A percentile compares a stretch with the other conserved stretches of the same genome.
phyloP scores from a whole-genome alignment of 1,140 invertebrate species.

The Lerema accius region DNA sequence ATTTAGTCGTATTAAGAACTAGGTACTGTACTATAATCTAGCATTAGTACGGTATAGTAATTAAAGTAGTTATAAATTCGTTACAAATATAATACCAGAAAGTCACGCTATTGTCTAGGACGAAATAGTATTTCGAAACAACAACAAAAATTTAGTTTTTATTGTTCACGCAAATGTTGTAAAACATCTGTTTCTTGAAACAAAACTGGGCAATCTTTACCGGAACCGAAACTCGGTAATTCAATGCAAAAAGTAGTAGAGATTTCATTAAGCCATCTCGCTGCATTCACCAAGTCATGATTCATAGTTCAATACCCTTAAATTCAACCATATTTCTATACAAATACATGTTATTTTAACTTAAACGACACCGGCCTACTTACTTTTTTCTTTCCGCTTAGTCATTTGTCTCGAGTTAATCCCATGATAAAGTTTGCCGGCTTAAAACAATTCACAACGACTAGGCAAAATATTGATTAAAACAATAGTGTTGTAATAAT shows the following conservation, averaged over 20 bases:
- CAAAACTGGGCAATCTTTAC: neutral
- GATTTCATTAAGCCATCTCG: conserved; percentile 39
- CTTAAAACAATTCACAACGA: conserved; percentile 17
- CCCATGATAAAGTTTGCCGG: conserved; percentile 10
- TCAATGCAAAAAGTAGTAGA: conserved; percentile 32
- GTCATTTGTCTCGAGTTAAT: conserved; percentile 33
- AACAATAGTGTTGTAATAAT: conserved; percentile 30
- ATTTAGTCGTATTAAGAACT: too few species aligned
- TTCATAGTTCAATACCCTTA: conserved; percentile 12
- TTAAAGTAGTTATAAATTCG: too few species aligned
- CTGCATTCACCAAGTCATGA: conserved; percentile 36
- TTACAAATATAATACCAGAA: too few species aligned
- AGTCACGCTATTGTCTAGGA: too few species aligned
- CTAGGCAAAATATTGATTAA: conserved; percentile 18
- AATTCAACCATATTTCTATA: conserved; percentile 29
- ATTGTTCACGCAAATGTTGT: too few species aligned
- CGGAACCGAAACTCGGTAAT: conserved; percentile 5
- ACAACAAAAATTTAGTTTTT: too few species aligned
- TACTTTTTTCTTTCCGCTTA: conserved; percentile 37
- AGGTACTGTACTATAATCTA: too few species aligned
- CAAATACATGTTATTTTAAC: conserved; percentile 24
- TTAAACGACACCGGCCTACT: conserved; percentile 34
- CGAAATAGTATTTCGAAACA: too few species aligned
- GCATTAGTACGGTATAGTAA: too few species aligned
- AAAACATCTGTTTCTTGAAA: neutral